A percentile compares a stretch with the other conserved stretches of the same genome.
These are phyloP conservation scores for Lucilia cuprina DNA, from an alignment of 1,140 invertebrate genomes.

Conservation along the genomic window DNA sequence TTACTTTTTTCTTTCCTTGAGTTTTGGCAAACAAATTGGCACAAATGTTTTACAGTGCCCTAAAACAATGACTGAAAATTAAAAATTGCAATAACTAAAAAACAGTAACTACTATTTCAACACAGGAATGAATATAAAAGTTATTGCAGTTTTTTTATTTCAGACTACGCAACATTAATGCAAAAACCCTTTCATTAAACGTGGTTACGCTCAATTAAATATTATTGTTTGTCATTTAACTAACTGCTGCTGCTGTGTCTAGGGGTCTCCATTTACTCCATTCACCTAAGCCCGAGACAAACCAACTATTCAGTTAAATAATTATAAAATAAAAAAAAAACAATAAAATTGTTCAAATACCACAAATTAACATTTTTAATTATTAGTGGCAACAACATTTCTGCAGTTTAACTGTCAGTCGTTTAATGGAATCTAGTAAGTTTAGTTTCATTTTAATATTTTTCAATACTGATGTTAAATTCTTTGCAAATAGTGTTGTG, in stretches of 20 bases:
- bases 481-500: neutral
- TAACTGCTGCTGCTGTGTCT: too few relatives aligned
- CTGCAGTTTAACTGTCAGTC: neutral
- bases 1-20: slow-evolving; percentile 16
- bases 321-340: slow-evolving; percentile 10
- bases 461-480: neutral
- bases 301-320: neutral
- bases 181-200: slow-evolving; percentile 31
- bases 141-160: neutral
- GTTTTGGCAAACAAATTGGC: slow-evolving; percentile 23
- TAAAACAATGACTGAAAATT: slow-evolving; percentile 26
- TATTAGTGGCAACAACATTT: slow-evolving; percentile 7
- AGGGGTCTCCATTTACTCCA: neutral
- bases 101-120: too few relatives aligned
- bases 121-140: neutral
- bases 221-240: slow-evolving; percentile 48
- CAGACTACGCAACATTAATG: neutral
- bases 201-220: slow-evolving; percentile 57
- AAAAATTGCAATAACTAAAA: neutral
- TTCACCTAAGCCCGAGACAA: neutral
- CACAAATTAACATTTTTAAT: slow-evolving; percentile 12
- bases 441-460: neutral
- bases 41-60: slow-evolving; percentile 24
- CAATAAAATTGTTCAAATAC: slow-evolving; percentile 19
- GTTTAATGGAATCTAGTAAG: neutral